Percentiles rank a stretch among this genome's conserved stretches.
Conservation (phyloP, 2,888 invertebrate species). For the Morinoia aosen region DNA sequence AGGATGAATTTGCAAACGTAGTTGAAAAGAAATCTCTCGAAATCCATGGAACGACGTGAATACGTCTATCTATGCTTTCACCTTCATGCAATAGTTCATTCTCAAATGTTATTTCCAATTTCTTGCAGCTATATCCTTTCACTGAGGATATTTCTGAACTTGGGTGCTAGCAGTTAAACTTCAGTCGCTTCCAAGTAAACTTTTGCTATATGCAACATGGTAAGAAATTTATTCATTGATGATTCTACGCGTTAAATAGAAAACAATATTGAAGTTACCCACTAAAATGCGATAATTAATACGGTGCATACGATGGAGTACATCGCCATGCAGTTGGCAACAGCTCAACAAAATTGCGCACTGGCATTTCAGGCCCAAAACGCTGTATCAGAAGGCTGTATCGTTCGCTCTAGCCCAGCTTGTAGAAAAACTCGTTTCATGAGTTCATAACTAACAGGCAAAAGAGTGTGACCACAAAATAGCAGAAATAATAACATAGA, state of each 20-base stretch:
- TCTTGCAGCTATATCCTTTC: background rate
- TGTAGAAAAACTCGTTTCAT: background rate
- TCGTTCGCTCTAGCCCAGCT: background rate
- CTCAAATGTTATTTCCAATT: background rate
- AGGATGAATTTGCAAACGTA: background rate
- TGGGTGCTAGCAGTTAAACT: background rate
- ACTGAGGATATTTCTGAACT: background rate
- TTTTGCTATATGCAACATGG: background rate
- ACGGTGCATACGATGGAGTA: too few species aligned
- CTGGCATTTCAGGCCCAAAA: background rate
- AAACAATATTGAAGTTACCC: too few species aligned
- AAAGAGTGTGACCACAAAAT: background rate
- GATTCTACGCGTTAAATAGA: background rate
- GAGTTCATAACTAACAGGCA: background rate
- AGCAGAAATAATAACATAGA: background rate
- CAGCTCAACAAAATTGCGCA: background rate
- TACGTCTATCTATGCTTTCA: background rate
- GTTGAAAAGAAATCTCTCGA: background rate
- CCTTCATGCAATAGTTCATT: background rate
- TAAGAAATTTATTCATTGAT: background rate
- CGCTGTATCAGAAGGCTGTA: background rate
- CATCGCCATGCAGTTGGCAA: background rate
- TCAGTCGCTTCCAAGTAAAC: background rate
- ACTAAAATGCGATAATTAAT: too few species aligned
- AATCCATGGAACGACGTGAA: background rate